A percentile compares a stretch with the other conserved stretches of the same genome.
Conservation (phyloP, 2,888 invertebrate species). For the Brachylomia viminalis region DNA sequence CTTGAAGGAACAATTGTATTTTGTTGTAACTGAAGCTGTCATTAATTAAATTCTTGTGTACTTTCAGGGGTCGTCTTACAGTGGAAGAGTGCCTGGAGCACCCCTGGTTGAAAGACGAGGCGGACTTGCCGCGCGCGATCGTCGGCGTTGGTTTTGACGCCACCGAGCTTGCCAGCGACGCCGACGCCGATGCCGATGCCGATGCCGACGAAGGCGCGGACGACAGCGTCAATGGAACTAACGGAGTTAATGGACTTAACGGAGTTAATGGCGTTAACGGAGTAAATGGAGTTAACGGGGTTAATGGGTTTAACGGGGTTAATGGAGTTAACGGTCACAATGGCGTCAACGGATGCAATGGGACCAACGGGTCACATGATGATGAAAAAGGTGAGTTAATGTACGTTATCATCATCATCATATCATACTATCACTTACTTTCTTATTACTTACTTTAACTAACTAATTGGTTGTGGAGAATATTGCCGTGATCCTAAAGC, state of each 20-base stretch:
- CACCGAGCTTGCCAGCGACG: conserved; percentile 77
- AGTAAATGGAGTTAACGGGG: conserved; percentile 46
- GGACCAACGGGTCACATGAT: conserved; percentile 80
- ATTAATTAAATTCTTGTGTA: conserved; percentile 3
- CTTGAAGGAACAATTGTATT: background rate
- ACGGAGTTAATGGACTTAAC: conserved; percentile 20
- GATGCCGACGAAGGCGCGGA: conserved; percentile 70
- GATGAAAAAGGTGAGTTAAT: conserved; percentile 78
- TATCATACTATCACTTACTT: conserved; percentile 42
- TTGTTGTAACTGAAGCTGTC: background rate
- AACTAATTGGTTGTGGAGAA: conserved; percentile 3
- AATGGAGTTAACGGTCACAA: conserved; percentile 73
- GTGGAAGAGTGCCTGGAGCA: conserved; percentile 97
- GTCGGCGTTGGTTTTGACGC: conserved; percentile 84
- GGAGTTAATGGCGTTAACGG: conserved; percentile 47
- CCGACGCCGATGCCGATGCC: conserved; percentile 76
- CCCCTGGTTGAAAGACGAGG: conserved; percentile 95
- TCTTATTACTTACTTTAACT: conserved; percentile 16
- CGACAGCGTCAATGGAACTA: conserved; percentile 65
- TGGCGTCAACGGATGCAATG: conserved; percentile 72
- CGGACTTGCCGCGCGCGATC: conserved; percentile 88
- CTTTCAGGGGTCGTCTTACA: conserved; percentile 95
- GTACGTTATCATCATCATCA: conserved; percentile 58
- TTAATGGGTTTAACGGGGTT: conserved; percentile 72
- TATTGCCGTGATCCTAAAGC: background rate